phyloP scores from a whole-genome alignment of 1,140 invertebrate species.

The Drosophila sturtevanti region DNA sequence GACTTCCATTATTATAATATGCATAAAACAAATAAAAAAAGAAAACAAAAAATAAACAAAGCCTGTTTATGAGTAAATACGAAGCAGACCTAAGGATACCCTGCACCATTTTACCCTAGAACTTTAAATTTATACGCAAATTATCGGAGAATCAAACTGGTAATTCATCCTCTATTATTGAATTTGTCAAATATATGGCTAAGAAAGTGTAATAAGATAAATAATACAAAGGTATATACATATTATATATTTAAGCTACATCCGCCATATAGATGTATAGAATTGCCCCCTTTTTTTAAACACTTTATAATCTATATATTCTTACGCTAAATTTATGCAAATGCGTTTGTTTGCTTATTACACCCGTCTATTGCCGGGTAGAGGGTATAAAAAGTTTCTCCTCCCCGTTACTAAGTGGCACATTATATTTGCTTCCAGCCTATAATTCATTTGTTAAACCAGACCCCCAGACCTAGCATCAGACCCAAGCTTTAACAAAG shows the following conservation, averaged over 20 bases:
- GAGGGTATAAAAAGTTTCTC: not conserved
- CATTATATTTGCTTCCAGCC: constrained; percentile 72
- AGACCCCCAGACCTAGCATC: constrained; percentile 13
- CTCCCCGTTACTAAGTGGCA: constrained; percentile 62
- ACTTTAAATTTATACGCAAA: no score
- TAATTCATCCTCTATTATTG: no score
- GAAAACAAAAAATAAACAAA: not conserved
- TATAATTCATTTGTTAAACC: constrained; percentile 77
- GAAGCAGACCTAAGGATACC: not conserved
- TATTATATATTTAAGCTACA: no score
- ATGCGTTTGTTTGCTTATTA: not conserved
- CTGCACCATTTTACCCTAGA: no score
- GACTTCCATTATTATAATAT: constrained; percentile 51
- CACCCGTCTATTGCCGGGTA: not conserved
- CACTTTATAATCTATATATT: no score
- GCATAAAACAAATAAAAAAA: constrained; percentile 48
- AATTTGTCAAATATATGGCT: no score
- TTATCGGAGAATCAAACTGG: no score
- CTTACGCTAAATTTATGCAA: not conserved
- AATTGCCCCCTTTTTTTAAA: no score
- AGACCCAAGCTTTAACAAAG: constrained; percentile 24
- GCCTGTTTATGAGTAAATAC: not conserved
- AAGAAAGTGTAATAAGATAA: no score
- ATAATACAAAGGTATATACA: no score
- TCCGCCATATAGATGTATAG: no score